These are phyloP conservation scores for Dufourea novaeangliae DNA, from an alignment of 1,140 invertebrate species.

Conservation along the genomic window DNA sequence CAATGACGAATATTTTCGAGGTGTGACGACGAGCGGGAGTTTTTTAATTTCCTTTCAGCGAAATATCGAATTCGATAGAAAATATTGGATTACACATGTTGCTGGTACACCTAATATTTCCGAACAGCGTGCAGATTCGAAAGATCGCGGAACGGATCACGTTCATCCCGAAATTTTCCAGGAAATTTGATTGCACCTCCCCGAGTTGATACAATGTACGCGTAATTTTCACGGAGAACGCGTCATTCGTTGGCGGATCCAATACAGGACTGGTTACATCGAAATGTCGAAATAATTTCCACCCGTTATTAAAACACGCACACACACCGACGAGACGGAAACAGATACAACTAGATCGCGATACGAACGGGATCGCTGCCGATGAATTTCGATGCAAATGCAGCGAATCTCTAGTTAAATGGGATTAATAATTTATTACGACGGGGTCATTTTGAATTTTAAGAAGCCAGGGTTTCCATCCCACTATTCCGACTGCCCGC, in stretches of 20 bases:
- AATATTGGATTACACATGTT: no score
- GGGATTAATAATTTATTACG: constrained; percentile 44
- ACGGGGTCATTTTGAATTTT: not conserved
- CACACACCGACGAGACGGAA: not conserved
- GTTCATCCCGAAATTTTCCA: not conserved
- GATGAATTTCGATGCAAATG: constrained; percentile 45
- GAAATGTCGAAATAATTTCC: constrained; percentile 12
- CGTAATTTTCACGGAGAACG: constrained; percentile 27
- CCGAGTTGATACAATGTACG: not conserved
- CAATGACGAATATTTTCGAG: no score
- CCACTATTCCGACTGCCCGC: not conserved
- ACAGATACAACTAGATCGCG: not conserved
- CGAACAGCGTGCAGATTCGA: not conserved
- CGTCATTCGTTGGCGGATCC: not conserved
- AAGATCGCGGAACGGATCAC: no score
- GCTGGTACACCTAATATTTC: not conserved
- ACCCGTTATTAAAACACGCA: not conserved
- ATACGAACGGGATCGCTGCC: not conserved
- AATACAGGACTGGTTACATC: no score
- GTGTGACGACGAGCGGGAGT: no score
- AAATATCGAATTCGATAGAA: no score
- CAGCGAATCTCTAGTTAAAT: constrained; percentile 40
- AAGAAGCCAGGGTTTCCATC: not conserved
- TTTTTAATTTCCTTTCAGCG: no score
- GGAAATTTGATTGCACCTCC: not conserved